These are phyloP conservation scores for Tolypeutes matacus DNA, from an alignment of 2,797 vertebrate genomes.

Conservation along the genomic window DNA sequence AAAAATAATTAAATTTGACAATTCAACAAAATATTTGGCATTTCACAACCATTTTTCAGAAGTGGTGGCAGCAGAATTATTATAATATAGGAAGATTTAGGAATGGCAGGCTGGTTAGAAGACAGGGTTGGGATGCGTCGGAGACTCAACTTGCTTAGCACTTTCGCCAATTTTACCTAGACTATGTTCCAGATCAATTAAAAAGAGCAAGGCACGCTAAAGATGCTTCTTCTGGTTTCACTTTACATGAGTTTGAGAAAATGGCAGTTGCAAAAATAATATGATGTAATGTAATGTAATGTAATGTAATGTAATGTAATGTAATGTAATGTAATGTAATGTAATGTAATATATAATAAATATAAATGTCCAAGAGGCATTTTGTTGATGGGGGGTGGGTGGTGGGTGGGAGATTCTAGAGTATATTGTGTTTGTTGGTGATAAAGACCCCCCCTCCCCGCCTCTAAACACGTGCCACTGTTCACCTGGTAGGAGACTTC, in stretches of 20 bases:
- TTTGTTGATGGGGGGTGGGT: not conserved
- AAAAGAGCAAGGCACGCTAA: not conserved
- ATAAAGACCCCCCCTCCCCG: too few relatives aligned
- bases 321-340: not conserved
- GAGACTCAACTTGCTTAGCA: not conserved
- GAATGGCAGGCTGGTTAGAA: not conserved
- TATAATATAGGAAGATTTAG: not conserved
- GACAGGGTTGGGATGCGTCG: accelerated
- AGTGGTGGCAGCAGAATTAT: not conserved
- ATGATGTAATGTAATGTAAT: not conserved
- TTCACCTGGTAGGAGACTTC: not conserved
- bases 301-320: not conserved
- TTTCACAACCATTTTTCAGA: not conserved
- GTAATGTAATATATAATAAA: too few relatives aligned
- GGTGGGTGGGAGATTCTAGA: not conserved
- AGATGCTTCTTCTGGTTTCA: not conserved
- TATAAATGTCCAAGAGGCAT: not conserved
- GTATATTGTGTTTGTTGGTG: not conserved
- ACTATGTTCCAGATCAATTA: not conserved
- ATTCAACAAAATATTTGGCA: not conserved
- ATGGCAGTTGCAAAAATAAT: not conserved
- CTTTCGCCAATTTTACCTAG: not conserved
- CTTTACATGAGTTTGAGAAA: not conserved
- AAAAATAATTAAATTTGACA: not conserved
- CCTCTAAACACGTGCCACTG: not conserved